Percentiles rank a stretch among this genome's conserved stretches.
These are phyloP conservation scores for Malacoctenus gilli DNA, from an alignment of 2,797 vertebrate species.

Conservation along the genomic window DNA sequence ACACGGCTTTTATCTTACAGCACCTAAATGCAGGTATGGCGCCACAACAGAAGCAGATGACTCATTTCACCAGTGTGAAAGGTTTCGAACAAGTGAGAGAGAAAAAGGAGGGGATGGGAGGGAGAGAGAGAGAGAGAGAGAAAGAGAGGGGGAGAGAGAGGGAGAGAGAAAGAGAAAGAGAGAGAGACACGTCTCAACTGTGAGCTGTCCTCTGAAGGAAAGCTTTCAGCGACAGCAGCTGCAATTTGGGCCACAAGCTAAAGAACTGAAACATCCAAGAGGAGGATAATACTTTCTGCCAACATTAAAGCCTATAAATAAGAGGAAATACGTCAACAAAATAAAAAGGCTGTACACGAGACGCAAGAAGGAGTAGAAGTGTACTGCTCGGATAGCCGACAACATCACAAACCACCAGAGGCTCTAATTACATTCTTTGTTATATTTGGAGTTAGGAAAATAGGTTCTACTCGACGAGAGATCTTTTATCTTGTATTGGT, in stretches of 20 bases:
- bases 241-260: slow-evolving; percentile 14
- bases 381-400: slow-evolving; percentile 47
- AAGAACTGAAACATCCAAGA: slow-evolving; percentile 20
- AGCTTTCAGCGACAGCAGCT: slow-evolving; percentile 13
- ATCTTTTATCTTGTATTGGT: slow-evolving; percentile 15
- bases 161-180: no score
- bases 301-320: slow-evolving; percentile 53
- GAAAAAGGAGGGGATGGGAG: no score
- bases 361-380: slow-evolving; percentile 43
- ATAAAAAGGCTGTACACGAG: slow-evolving; percentile 44
- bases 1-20: no score
- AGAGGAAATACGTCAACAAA: slow-evolving; percentile 12
- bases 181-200: slow-evolving; percentile 29
- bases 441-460: slow-evolving; percentile 64
- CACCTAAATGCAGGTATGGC: no score
- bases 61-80: slow-evolving; percentile 36
- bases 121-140: no score
- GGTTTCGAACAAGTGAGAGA: slow-evolving; percentile 46
- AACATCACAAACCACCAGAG: slow-evolving; percentile 54
- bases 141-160: no score
- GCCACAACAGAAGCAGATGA: no score
- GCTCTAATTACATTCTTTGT: slow-evolving; percentile 72
- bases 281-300: slow-evolving; percentile 41
- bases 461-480: slow-evolving; percentile 61
- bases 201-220: slow-evolving; percentile 10